These are phyloP conservation scores for Gibbula magus DNA, from an alignment of 2,888 invertebrate genomes.

Conservation along the genomic window DNA sequence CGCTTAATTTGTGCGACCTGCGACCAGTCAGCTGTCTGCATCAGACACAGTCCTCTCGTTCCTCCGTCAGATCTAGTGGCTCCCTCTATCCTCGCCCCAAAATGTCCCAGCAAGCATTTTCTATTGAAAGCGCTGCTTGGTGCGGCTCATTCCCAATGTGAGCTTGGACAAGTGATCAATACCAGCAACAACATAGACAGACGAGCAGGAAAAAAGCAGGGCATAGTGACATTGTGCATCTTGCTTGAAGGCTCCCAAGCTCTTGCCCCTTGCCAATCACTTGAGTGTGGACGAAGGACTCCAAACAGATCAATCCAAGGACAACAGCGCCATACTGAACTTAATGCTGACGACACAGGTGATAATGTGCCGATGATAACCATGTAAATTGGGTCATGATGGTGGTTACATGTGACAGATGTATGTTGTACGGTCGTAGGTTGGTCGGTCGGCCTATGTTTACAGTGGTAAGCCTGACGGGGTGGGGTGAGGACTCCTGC, in stretches of 20 bases:
- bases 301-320: neutral
- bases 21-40: constrained; percentile 17
- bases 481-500: too few species aligned
- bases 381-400: neutral
- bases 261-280: neutral
- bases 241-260: neutral
- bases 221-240: constrained; percentile 15
- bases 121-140: neutral
- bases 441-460: too few species aligned
- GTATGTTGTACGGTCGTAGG: neutral
- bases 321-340: neutral
- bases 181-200: constrained; percentile 2
- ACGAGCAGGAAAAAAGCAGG: constrained; percentile 14
- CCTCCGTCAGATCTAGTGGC: neutral
- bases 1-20: constrained; percentile 15
- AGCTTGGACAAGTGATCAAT: constrained; percentile 10
- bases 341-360: neutral
- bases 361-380: neutral
- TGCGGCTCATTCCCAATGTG: constrained; percentile 1
- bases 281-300: neutral
- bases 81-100: neutral
- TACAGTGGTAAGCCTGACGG: too few species aligned
- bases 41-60: neutral
- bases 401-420: constrained; percentile 4
- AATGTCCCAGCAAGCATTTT: constrained; percentile 14